Conservation (phyloP, 2,113 vertebrate genomes). For the Colossoma macropomum region DNA sequence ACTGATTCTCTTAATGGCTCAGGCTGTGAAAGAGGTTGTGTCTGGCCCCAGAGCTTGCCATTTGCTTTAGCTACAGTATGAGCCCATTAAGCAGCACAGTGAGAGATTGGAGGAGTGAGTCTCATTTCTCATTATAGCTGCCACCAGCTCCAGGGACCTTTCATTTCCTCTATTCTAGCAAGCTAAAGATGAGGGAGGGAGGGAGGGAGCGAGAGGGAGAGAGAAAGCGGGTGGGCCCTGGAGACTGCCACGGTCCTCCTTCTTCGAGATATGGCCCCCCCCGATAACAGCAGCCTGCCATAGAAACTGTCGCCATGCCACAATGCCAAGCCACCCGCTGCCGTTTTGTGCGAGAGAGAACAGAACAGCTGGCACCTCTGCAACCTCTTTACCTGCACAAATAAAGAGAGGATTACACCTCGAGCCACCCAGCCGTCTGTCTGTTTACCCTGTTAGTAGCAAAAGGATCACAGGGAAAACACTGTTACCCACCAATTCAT, state of each 20-base stretch:
- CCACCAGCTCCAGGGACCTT: constrained; percentile 53
- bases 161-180: constrained; percentile 53
- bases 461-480: constrained; percentile 42
- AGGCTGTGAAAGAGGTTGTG: neutral
- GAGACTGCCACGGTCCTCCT: constrained; percentile 85
- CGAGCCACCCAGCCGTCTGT: constrained; percentile 37
- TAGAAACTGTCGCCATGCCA: constrained; percentile 84
- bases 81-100: constrained; percentile 46
- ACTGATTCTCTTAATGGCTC: neutral
- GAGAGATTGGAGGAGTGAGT: constrained; percentile 44
- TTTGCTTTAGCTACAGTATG: constrained; percentile 48
- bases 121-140: constrained; percentile 55
- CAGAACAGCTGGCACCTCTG: constrained; percentile 88
- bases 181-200: constrained; percentile 19
- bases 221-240: constrained; percentile 83
- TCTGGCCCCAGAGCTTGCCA: constrained; percentile 32
- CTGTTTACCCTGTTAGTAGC: constrained; percentile 50
- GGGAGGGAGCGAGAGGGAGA: constrained; percentile 8
- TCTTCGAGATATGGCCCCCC: constrained; percentile 84
- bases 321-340: constrained; percentile 70
- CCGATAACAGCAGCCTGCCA: constrained; percentile 86
- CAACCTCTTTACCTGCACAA: constrained; percentile 60
- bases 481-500: neutral
- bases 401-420: constrained; percentile 56
- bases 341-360: constrained; percentile 58